Evolutionary conservation across 2,888 invertebrate genomes (phyloP), one percentile per base, ranked within the genome.

Genomic region (Stegana nigrithorax): DNA sequence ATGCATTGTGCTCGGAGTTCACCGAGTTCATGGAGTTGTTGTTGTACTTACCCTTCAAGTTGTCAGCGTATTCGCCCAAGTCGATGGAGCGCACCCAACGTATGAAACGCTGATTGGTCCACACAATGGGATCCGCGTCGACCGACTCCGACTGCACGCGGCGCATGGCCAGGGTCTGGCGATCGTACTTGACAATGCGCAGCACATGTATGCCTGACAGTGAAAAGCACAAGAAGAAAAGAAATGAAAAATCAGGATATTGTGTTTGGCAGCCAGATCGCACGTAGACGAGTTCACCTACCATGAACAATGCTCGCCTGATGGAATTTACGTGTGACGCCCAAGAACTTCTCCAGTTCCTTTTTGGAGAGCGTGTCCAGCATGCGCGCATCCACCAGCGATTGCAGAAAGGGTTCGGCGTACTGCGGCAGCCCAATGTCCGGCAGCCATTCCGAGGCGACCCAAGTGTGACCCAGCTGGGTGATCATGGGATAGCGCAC

Each of bases 81-180:
- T 97, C 96, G 83, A 97, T 96, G 84, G 93, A 93, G 80, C 94
- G 90, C 26, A 95, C 93, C 97, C 97, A 97, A 82, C 94, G 91
- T 78, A 96, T 92, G 85, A 97, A 95, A 81, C 96, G 90, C 83
- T 95, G 93, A 87, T 96, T 97, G 75, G 96, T 96, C 97, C 97
- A 97, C 59, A 97, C 96, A 73, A 97, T 88, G 56, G 96, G 96
- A 87, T 97, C 97, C 4, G 92, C 92, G 83, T 95, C 94, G 64
- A 92, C 91, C 73, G 91, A 92, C 83, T 96, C 96, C 83, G 94
- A 94, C 83, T 95, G 94, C 82, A 94, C 91, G 73, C 96, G 89
- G 72, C 96, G 88, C 75, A 96, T 93, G 39, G 94, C 93, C 72
- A 97, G 87, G 53, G 94, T 93, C 89, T 95, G 94, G 83, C 95